phyloP scores from a whole-genome alignment of 2,113 vertebrate genomes.

The Grammomys surdaster region DNA sequence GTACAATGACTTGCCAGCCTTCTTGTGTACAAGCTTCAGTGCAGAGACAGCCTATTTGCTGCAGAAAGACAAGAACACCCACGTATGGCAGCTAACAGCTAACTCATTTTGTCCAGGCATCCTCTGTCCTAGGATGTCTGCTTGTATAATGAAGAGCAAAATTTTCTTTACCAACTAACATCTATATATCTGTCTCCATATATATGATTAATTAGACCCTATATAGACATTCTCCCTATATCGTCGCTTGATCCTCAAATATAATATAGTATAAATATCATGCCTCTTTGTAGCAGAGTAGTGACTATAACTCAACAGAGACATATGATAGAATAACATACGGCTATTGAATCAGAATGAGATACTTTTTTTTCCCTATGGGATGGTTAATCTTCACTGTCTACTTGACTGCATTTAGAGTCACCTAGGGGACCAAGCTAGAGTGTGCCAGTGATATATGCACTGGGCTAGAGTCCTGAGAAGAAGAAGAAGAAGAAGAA shows the following conservation, averaged over 20 bases:
- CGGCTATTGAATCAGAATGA: neutral
- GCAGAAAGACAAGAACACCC: neutral
- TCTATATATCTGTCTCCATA: neutral
- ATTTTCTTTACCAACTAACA: neutral
- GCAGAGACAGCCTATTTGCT: neutral
- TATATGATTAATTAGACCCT: neutral
- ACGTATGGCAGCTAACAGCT: neutral
- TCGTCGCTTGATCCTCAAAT: conserved; percentile 8
- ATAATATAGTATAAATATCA: neutral
- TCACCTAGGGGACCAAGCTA: neutral
- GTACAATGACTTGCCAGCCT: neutral
- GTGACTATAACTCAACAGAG: neutral
- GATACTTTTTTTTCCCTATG: too few relatives aligned
- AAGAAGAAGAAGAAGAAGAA: too few relatives aligned
- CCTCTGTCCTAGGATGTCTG: neutral
- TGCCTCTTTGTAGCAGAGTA: neutral
- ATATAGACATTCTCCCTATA: neutral
- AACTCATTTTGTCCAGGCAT: neutral
- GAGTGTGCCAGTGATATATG: neutral
- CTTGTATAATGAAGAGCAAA: neutral
- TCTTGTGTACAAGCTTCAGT: neutral
- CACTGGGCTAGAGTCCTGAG: neutral
- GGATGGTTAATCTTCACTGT: neutral
- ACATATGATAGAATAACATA: too few relatives aligned
- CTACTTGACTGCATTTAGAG: neutral